These are phyloP conservation scores for Hydrozoanthus tunicans DNA, from an alignment of 64 coral and sea anemone genomes.

Conservation along the genomic window DNA sequence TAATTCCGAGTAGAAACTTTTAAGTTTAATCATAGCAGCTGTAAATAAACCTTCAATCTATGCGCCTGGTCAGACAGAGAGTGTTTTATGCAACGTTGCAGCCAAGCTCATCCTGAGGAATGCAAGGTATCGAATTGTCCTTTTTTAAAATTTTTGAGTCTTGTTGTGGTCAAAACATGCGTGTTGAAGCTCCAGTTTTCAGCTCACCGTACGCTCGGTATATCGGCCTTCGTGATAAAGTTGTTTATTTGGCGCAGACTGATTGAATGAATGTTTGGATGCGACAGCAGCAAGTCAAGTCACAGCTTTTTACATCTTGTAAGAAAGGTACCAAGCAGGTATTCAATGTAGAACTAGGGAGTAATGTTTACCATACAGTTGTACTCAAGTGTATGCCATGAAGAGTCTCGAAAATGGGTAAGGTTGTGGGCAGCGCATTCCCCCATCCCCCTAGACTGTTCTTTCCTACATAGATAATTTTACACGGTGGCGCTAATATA, in stretches of 20 bases:
- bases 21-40: too few relatives aligned
- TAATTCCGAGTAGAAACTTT: neutral
- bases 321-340: conserved; percentile 49
- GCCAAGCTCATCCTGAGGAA: conserved; percentile 49
- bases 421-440: too few relatives aligned
- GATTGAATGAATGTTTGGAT: conserved; percentile 45
- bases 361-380: neutral
- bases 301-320: conserved; percentile 53
- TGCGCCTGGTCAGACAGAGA: neutral
- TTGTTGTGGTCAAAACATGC: conserved; percentile 50
- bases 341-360: conserved; percentile 38
- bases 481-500: too few relatives aligned
- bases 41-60: too few relatives aligned
- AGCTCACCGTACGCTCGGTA: conserved; percentile 40
- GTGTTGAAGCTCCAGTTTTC: conserved; percentile 63
- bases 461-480: too few relatives aligned
- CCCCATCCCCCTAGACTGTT: too few relatives aligned
- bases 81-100: neutral
- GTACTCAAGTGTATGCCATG: neutral
- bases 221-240: conserved; percentile 28
- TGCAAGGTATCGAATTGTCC: conserved; percentile 53
- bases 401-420: too few relatives aligned
- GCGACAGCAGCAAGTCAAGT: conserved; percentile 52
- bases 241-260: conserved; percentile 49
- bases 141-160: conserved; percentile 40